Evolutionary conservation across 1,140 invertebrate genomes (phyloP), one percentile per base, ranked within the genome.

Genomic region (Drosophila carrolli): DNA sequence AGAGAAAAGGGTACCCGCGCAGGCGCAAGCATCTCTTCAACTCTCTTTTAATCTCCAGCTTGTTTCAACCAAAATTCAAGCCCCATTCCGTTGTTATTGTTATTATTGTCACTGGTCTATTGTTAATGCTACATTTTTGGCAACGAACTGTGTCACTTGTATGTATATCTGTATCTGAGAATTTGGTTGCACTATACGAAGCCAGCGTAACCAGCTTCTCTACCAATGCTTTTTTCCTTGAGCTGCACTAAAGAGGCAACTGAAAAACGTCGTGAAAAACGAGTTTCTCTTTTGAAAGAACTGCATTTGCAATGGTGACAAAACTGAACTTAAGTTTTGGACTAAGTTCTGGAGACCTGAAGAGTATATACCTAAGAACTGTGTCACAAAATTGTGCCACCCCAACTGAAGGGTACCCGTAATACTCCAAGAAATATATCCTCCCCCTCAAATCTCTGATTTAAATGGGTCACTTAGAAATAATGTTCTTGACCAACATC

Each of bases 381-480:
- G 29, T 32, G 29, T 8, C 29, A 32, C 29, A 32, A 6, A 32
- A 1, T 32, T 2, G 29, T 32, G 1, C 7, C 6, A 32, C 29
- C 8, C 2, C 5, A 32, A 32, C 29, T 32, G 6, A 8, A 32
- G 29, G 29, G 29, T 32, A 32, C 4, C 2, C 29, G 8, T 32
- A 32, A 8, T 32, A 32, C 29, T 8, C 23, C 23, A 23, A 23
- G 23, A 23, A 32, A 14, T 38, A 16, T 43, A 37, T 16, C 19
- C 27, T 4, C 11, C 23, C 66, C 47, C 23, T 11, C 19, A 23
- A 55, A 43, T 48, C 44, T 55, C 62, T 46, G 8, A 14, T 27
- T 32, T 66, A 86, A 86, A 78, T 85, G 78, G 78, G 82, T 86
- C 81, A 86, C 82, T 67, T 55, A 62, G 60, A 70, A 84, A 81